Evolutionary conservation across 2,113 vertebrate species (phyloP).

Genomic region (Dendrocopos noguchii): DNA sequence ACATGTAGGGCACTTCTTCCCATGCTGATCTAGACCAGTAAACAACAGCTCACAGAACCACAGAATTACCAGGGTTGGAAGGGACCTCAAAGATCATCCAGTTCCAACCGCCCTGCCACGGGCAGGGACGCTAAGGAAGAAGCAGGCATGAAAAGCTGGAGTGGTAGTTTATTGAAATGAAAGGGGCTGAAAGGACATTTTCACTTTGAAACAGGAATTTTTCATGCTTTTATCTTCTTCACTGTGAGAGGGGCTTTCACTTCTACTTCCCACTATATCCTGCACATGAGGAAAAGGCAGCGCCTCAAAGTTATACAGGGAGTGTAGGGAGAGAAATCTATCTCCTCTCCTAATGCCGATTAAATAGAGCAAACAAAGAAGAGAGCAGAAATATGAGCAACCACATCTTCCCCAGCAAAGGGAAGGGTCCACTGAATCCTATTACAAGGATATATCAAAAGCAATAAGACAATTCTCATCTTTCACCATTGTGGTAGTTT

Average conservation of each 20-base stretch:
- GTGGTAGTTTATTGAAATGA: neutral
- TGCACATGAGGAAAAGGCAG: neutral
- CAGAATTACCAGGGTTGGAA: too few species aligned
- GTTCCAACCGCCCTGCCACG: too few species aligned
- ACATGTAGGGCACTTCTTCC: neutral
- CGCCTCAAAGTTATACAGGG: neutral
- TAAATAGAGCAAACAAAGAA: conserved; percentile 16
- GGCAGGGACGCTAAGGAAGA: too few species aligned
- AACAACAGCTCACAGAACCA: neutral
- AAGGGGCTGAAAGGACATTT: neutral
- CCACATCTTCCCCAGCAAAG: neutral
- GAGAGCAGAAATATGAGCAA: neutral
- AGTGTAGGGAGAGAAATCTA: neutral
- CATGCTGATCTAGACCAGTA: neutral
- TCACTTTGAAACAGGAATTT: neutral
- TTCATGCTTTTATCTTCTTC: neutral
- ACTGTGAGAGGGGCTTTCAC: neutral
- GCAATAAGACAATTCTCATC: neutral
- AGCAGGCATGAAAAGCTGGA: neutral
- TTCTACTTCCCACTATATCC: neutral
- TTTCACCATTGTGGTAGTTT: neutral
- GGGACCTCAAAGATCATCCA: too few species aligned
- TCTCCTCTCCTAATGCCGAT: neutral
- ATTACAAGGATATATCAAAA: neutral
- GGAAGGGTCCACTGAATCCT: neutral